A percentile compares a stretch with the other conserved stretches of the same genome.
Evolutionary conservation across 2,797 vertebrate genomes (phyloP).

Genomic region (Basileuterus tristriatus): DNA sequence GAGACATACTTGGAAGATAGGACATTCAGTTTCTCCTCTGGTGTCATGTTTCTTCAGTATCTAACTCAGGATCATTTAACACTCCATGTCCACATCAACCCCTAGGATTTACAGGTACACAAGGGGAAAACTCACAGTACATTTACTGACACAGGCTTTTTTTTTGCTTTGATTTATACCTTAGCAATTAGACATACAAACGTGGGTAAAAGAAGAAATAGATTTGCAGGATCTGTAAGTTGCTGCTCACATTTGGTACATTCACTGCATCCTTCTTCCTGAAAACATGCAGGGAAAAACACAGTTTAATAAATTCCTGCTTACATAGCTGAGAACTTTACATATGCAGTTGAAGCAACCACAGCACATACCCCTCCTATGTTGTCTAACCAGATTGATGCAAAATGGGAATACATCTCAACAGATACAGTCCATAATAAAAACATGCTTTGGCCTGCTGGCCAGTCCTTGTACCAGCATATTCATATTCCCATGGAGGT

Average conservation of each 20-base stretch:
- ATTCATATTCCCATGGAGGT: not conserved
- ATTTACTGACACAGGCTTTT: not conserved
- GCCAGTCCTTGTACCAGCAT: not conserved
- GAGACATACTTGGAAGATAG: not conserved
- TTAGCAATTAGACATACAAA: not conserved
- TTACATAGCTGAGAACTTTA: not conserved
- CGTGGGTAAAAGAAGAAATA: not conserved
- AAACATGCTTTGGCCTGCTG: not conserved
- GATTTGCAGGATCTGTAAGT: not conserved
- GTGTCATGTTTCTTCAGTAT: not conserved
- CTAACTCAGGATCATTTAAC: not conserved
- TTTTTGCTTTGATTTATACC: not conserved
- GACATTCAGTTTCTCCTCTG: not conserved
- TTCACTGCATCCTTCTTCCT: not conserved
- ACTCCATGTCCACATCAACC: not conserved
- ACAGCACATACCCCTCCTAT: not conserved
- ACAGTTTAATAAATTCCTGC: not conserved
- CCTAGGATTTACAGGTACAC: not conserved
- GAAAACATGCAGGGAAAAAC: not conserved
- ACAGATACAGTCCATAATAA: not conserved
- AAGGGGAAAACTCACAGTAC: not conserved
- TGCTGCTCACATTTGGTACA: not conserved
- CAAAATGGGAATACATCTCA: not conserved
- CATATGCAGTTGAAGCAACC: accelerated
- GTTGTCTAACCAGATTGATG: not conserved